Percentiles rank a stretch among this genome's conserved stretches.
These are phyloP conservation scores for Leptinotarsa defecta DNA, from an alignment of 1,140 invertebrate genomes.

Conservation along the genomic window DNA sequence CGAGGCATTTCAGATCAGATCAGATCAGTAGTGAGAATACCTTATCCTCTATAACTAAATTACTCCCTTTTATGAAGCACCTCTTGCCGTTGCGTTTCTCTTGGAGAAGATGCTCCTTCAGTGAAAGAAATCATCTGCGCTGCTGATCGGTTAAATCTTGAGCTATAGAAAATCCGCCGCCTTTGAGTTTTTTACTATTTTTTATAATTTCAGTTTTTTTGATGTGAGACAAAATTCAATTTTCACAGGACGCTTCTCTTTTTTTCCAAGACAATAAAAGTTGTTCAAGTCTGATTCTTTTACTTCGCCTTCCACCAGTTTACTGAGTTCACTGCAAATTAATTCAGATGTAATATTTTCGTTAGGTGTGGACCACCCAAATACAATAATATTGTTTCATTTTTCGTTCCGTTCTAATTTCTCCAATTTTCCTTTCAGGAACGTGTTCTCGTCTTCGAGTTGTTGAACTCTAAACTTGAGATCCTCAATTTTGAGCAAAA, in stretches of 20 bases:
- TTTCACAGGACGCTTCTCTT: conserved; percentile 8
- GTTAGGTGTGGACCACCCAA: no score
- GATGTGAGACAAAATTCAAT: conserved; percentile 1
- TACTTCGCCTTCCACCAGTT: no score
- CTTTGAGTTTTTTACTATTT: conserved; percentile 13
- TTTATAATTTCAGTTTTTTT: conserved; percentile 5
- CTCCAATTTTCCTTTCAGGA: conserved; percentile 1
- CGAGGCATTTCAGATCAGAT: no score
- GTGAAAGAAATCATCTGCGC: not conserved
- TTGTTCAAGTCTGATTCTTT: conserved; percentile 5
- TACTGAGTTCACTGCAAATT: no score
- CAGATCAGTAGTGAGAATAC: not conserved
- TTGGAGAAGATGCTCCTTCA: not conserved
- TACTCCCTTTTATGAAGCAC: conserved; percentile 2
- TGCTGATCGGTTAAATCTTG: conserved; percentile 10
- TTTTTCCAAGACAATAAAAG: conserved; percentile 13
- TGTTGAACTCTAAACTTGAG: conserved; percentile 11
- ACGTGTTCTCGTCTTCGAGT: conserved; percentile 8
- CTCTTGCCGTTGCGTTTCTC: not conserved
- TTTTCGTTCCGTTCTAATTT: not conserved
- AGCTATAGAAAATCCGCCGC: conserved; percentile 4
- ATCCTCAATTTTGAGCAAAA: conserved; percentile 20
- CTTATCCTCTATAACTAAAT: not conserved
- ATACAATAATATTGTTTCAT: no score
- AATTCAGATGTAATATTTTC: no score